A percentile compares a stretch with the other conserved stretches of the same genome.
These are phyloP conservation scores for Sialia sialis DNA, from an alignment of 2,113 vertebrate species.

Conservation along the genomic window DNA sequence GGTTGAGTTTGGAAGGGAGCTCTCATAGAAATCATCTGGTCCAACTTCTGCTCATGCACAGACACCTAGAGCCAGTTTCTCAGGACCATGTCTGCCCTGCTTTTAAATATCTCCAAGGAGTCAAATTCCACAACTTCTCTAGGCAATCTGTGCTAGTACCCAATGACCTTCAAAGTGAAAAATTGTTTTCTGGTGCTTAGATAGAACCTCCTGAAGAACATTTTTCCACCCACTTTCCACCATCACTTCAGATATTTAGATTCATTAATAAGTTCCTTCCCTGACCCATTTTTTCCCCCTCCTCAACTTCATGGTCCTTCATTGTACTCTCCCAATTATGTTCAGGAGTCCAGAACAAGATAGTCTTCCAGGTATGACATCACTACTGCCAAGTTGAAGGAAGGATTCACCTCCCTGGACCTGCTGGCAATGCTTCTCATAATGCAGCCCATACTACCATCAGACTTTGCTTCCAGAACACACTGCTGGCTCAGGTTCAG, in stretches of 20 bases:
- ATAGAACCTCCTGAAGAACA: not conserved
- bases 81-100: not conserved
- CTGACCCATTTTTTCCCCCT: rapidly evolving
- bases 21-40: not conserved
- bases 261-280: not conserved
- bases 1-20: not conserved
- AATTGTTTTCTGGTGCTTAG: not conserved
- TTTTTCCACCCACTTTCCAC: not conserved
- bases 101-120: not conserved
- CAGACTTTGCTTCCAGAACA: not conserved
- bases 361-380: not conserved
- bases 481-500: not conserved
- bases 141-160: not conserved
- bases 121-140: not conserved
- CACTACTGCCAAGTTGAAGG: not conserved
- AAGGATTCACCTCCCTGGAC: not conserved
- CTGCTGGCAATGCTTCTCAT: not conserved
- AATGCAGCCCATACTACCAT: rapidly evolving
- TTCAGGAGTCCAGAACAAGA: not conserved
- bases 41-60: not conserved
- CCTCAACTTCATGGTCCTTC: not conserved
- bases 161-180: not conserved
- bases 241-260: not conserved
- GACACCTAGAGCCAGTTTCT: not conserved
- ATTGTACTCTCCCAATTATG: not conserved